Evolutionary conservation across 2,797 vertebrate genomes (phyloP), one percentile per base, ranked within the genome.

Genomic region (Netta rufina): DNA sequence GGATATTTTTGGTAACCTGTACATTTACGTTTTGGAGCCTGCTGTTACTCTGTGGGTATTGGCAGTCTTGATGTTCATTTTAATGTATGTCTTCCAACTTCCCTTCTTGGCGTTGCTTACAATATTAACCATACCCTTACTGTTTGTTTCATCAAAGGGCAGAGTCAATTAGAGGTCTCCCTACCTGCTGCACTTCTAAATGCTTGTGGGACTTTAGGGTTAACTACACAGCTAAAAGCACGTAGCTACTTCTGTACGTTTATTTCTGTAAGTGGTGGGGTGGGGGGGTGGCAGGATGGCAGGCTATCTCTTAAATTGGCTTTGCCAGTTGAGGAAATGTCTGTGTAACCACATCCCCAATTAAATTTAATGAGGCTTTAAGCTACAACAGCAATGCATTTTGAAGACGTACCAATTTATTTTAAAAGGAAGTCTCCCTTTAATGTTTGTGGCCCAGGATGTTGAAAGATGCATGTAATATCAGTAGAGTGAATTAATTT

Each of bases 361-460:
- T 91, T 85, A 71, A 74, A 77, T 14, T 66, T 79, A 64, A 89
- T 89, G 56, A 65, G 56, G n/a, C 25, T 88, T 90, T 78, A 92
- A 81, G 32, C n/a, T 91, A 7, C 41, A 90, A 33, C 33, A 70
- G 51, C 56, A 81, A 36, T 5, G 2, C 64, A 64, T 91, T 93
- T 91, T 91, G 27, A 84, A 90, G 56, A 56, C 27, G 14, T 53
- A 86, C 77, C 30, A 32, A 39, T 92, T 88, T 75, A 84, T 91
- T 94, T 61, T 67, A 39, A 51, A 88, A 41, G 32, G 39, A 79
- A 65, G 33, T 78, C 1, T 89, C 22, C 61, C 30, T 78, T 58
- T 58, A 66, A 6, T 51, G 7, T 61, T 74, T 61, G 2, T 81
- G 22, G 70, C 17, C 36, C 22, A 54, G 49, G 11, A 65, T 88